Percentiles rank a stretch among this genome's conserved stretches.
These are phyloP conservation scores for Xerus rutilus DNA, from an alignment of 2,797 vertebrate species.

Conservation along the genomic window DNA sequence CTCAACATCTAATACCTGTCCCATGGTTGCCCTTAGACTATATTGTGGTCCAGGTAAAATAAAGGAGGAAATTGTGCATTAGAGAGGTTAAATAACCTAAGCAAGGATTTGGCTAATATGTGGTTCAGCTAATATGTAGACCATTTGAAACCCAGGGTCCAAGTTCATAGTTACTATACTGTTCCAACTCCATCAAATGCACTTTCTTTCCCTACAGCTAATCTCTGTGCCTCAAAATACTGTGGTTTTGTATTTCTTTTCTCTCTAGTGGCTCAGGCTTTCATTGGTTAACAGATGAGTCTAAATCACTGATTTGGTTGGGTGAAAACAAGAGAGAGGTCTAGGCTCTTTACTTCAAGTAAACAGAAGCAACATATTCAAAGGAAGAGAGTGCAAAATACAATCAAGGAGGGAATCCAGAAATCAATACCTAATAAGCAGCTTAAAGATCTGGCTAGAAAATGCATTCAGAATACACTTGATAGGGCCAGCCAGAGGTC, in stretches of 20 bases:
- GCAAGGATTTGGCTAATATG: background rate
- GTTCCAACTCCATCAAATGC: background rate
- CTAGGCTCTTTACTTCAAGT: background rate
- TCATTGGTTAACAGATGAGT: background rate
- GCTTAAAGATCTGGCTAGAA: slow-evolving; percentile 28
- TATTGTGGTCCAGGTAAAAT: background rate
- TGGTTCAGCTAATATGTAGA: too few relatives aligned
- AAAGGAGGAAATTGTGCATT: background rate
- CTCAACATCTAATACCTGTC: background rate
- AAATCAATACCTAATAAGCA: slow-evolving; percentile 44
- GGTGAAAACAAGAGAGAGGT: background rate
- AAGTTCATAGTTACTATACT: background rate
- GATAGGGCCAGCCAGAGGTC: background rate
- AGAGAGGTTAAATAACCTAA: slow-evolving; percentile 19
- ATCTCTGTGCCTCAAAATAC: background rate
- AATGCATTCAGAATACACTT: background rate
- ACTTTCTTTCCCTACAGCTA: background rate
- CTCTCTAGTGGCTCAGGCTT: background rate
- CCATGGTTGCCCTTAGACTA: background rate
- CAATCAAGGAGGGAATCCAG: background rate
- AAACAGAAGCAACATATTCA: slow-evolving; percentile 34
- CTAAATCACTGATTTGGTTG: background rate
- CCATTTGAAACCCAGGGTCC: background rate
- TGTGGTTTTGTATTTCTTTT: background rate
- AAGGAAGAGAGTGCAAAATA: slow-evolving; percentile 7